Conservation (phyloP, 2,113 vertebrate genomes). For the Ornithorhynchus anatinus region DNA sequence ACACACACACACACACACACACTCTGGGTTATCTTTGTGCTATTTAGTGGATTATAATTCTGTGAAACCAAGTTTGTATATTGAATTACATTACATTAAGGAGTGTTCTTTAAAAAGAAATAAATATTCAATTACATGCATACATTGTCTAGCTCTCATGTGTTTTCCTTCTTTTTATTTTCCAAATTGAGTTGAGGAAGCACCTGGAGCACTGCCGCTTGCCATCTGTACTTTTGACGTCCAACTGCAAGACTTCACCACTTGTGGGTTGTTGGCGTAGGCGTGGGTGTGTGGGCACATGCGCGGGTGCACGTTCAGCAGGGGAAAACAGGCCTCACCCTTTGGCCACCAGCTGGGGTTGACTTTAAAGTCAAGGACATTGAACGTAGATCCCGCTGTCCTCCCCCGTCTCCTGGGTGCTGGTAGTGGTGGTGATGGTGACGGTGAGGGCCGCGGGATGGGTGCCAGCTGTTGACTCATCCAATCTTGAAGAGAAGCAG, state of each 20-base stretch:
- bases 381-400: too few relatives aligned
- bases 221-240: background rate
- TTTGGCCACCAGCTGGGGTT: background rate
- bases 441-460: background rate
- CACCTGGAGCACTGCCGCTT: background rate
- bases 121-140: slow-evolving; percentile 79
- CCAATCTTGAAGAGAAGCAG: background rate
- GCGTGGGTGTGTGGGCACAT: too few relatives aligned
- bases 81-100: slow-evolving; percentile 80
- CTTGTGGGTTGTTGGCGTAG: background rate
- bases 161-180: slow-evolving; percentile 64
- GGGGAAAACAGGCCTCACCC: background rate
- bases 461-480: slow-evolving; percentile 13
- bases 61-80: slow-evolving; percentile 87
- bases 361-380: too few relatives aligned
- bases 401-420: too few relatives aligned
- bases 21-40: slow-evolving; percentile 78
- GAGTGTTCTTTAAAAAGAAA: slow-evolving; percentile 87
- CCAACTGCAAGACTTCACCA: background rate
- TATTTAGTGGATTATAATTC: slow-evolving; percentile 84
- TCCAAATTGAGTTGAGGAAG: slow-evolving; percentile 25
- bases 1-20: background rate
- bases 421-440: background rate
- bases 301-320: too few relatives aligned
- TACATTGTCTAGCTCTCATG: slow-evolving; percentile 75